Base-by-base conservation (phyloP, 2,888 invertebrate genomes). In the Plagiodera versicolora region DNA sequence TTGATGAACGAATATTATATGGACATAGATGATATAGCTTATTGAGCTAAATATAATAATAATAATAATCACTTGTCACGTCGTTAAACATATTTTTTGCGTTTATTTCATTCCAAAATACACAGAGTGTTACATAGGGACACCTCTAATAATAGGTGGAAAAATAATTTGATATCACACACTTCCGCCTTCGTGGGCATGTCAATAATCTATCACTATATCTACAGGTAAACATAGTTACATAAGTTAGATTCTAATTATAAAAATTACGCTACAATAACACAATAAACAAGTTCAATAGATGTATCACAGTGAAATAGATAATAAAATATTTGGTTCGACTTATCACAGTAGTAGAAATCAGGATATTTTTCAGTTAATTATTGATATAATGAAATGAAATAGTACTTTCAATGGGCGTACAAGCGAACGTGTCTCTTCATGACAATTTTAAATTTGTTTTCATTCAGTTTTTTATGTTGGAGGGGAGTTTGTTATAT, bases 401-500 rank as follows among this genome's bases (percentile, higher is more conserved):
- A 4, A 51, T 35, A 32, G 24, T 30, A n/a, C 51, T n/a, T n/a
- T n/a, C n/a, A n/a, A n/a, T 51, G 20, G 18, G 35, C 6, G 16
- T 30, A 30, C 30, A 50, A 35, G 19, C 35, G 51, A 20, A 51
- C 35, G 35, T 51, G 16, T 51, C 20, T 35, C 51, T 35, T 51
- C 51, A 51, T 20, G 19, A 20, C n/a, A 51, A 18, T 51, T 51
- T 51, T 51, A 20, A 32, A 51, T 51, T 32, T 51, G 35, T 51
- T 35, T 17, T 18, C 35, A 51, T 51, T 51, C 32, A 35, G 32
- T 51, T 35, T 19, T 32, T 17, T 4, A 51, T 51, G 51, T 35
- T 51, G 51, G 18, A 35, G 51, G 35, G 51, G n/a, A 51, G 51
- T 18, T 51, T 51, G 51, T 51, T 51, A 51, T 51, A 46, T 46